Base-by-base conservation (phyloP, 2,113 vertebrate genomes). In the Chaenocephalus aceratus region DNA sequence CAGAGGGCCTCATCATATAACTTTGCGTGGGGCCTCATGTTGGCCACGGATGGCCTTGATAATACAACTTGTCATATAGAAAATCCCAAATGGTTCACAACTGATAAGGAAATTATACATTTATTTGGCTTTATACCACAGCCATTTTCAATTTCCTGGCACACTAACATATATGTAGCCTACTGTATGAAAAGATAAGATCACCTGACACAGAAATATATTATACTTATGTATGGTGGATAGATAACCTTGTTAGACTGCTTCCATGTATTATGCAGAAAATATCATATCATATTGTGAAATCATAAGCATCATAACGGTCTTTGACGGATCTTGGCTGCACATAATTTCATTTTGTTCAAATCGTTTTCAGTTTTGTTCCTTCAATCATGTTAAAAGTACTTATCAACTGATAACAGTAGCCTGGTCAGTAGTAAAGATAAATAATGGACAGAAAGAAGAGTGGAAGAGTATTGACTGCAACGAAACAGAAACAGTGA, bases 111-210 rank as follows among this genome's bases (percentile, higher is more conserved):
- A 75, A 59, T 73, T 0, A 72, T 73, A 49, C 49, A 49, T 86
- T 53, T 87, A 53, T 86, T 53, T 71, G 61, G 70, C 15, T 82
- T 84, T 85, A 75, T 58, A 58, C 45, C 1, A 2, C 45, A 46
- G 64, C 14, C 4, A 75, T 73, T 82, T 80, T 91, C 68, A 53
- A 70, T 87, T 87, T 73, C 7, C 78, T 0, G 0, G 48, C 26
- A 66, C 45, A 52, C 57, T 23, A 46, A 44, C 44, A 76, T 83
- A 73, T 44, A 64, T 68, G 21, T 30, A 41, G 36, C 36, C 36
- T 41, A 52, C 45, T 56, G 1, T 58, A 53, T 75, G 26, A 78
- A 34, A 80, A 76, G 74, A 89, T 89, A 70, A 79, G 62, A 88
- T 86, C 73, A n/a, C 1, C 66, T 3, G 10, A 79, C 51, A 83